Percentiles rank a stretch among this genome's conserved stretches.
Conservation (phyloP, 2,113 vertebrate species). For the Gnathonemus echidnorhynchus region DNA sequence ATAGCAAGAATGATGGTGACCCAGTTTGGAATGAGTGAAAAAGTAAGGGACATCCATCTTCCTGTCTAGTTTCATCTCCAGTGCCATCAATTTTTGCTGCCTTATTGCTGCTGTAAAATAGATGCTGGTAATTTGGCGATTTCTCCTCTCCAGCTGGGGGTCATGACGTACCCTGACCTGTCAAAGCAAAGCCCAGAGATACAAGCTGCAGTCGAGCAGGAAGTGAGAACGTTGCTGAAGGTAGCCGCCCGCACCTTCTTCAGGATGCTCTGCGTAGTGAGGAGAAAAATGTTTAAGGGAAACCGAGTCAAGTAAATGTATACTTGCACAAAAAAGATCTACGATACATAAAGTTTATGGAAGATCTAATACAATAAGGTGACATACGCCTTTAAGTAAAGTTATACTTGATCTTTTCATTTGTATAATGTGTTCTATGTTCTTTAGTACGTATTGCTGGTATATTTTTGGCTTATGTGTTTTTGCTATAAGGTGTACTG, state of each 20-base stretch:
- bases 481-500: neutral
- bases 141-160: conserved; percentile 70
- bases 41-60: conserved; percentile 59
- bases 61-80: neutral
- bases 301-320: neutral
- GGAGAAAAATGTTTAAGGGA: neutral
- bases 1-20: conserved; percentile 97
- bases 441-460: neutral
- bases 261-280: no score
- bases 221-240: conserved; percentile 84
- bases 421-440: neutral
- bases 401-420: neutral
- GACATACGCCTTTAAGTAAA: neutral
- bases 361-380: neutral
- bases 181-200: conserved; percentile 87
- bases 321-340: neutral
- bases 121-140: neutral
- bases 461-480: neutral
- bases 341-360: neutral
- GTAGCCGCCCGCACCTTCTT: conserved; percentile 35
- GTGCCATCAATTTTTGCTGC: neutral
- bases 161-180: conserved; percentile 87
- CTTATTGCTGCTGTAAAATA: neutral
- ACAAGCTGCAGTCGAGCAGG: conserved; percentile 89
- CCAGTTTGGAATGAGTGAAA: conserved; percentile 95